These are phyloP conservation scores for Agrilus cyanescens DNA, from an alignment of 2,888 invertebrate species.

Conservation along the genomic window DNA sequence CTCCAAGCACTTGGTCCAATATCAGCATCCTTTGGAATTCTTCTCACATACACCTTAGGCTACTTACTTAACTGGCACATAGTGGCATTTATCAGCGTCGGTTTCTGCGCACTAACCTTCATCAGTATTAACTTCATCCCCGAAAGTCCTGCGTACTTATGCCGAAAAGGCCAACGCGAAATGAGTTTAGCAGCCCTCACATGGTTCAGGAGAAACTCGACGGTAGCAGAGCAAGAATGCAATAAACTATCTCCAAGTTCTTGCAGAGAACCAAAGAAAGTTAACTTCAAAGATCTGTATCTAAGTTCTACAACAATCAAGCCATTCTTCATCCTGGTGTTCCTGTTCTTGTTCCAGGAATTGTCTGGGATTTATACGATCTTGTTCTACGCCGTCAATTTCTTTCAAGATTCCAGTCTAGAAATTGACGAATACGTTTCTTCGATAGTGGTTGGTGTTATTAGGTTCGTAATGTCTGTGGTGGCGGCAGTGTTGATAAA, in stretches of 20 bases:
- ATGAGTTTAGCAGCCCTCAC: constrained; percentile 50
- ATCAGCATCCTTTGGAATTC: constrained; percentile 58
- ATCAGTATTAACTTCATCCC: constrained; percentile 51
- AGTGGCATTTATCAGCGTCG: constrained; percentile 51
- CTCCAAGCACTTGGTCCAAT: constrained; percentile 59
- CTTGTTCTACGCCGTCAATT: constrained; percentile 58
- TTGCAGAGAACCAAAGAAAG: constrained; percentile 15
- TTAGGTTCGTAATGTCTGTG: constrained; percentile 53
- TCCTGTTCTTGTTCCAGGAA: constrained; percentile 60
- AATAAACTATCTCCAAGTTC: constrained; percentile 43
- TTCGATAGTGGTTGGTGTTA: constrained; percentile 56
- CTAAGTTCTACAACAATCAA: constrained; percentile 48
- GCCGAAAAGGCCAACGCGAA: constrained; percentile 44
- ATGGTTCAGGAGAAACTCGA: constrained; percentile 53
- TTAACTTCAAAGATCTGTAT: constrained; percentile 23
- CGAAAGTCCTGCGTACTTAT: constrained; percentile 58
- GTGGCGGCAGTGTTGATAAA: constrained; percentile 55
- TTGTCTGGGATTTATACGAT: constrained; percentile 63
- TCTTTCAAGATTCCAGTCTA: constrained; percentile 56
- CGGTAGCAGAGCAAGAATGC: constrained; percentile 50
- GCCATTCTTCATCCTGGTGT: constrained; percentile 52
- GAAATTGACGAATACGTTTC: constrained; percentile 52
- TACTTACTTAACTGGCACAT: constrained; percentile 55
- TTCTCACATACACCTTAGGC: constrained; percentile 56
- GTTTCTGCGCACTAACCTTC: constrained; percentile 43